Evolutionary conservation across 2,797 vertebrate genomes (phyloP).

Genomic region (Oreochromis mossambicus): DNA sequence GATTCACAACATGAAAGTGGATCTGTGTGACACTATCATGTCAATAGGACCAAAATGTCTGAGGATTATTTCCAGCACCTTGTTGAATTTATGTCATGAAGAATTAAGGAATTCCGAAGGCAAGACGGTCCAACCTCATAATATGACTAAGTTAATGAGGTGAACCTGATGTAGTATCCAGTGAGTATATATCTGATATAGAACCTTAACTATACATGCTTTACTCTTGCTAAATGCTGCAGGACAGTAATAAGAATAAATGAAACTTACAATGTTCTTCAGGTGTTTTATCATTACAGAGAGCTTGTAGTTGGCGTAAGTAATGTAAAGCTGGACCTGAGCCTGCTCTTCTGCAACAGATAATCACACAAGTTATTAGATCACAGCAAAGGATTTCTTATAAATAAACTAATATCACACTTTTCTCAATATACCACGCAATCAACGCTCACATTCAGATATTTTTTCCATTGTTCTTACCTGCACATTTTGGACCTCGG

Average conservation of each 20-base stretch:
- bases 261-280: conserved; percentile 79
- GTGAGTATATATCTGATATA: neutral
- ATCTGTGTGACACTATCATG: neutral
- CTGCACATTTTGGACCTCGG: conserved; percentile 14
- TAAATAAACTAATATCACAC: neutral
- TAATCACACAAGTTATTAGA: neutral
- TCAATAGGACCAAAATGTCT: neutral
- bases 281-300: conserved; percentile 82
- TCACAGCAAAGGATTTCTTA: neutral
- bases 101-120: neutral
- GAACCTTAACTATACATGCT: neutral
- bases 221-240: neutral
- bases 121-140: neutral
- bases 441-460: neutral
- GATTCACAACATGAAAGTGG: neutral
- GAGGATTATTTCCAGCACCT: neutral
- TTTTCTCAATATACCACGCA: neutral
- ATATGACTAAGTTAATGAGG: neutral
- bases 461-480: conserved; percentile 14
- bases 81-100: neutral
- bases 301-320: conserved; percentile 63
- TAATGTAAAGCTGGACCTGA: conserved; percentile 79
- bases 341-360: conserved; percentile 45
- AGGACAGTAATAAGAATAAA: neutral
- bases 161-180: neutral